Conservation (phyloP, 1,140 invertebrate genomes). For the Calephelis nemesis region DNA sequence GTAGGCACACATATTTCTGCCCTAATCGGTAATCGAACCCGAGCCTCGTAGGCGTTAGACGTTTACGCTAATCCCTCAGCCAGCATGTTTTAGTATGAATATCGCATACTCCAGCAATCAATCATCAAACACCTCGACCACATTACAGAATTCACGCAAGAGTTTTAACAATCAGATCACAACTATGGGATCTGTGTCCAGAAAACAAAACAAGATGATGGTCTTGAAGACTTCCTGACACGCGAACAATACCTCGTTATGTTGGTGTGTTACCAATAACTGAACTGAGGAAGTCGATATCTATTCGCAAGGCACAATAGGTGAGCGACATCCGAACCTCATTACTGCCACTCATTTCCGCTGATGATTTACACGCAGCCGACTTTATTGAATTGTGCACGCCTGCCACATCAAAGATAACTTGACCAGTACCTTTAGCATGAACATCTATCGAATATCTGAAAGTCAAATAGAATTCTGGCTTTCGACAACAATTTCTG, state of each 20-base stretch:
- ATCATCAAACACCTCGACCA: too few relatives aligned
- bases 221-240: constrained; percentile 48
- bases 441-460: neutral
- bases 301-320: constrained; percentile 77
- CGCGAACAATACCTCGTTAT: constrained; percentile 73
- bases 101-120: too few relatives aligned
- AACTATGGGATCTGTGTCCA: constrained; percentile 42
- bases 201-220: constrained; percentile 59
- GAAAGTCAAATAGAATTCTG: too few relatives aligned
- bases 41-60: too few relatives aligned
- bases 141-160: neutral
- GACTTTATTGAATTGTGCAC: constrained; percentile 43
- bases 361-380: constrained; percentile 64
- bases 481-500: too few relatives aligned
- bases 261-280: constrained; percentile 59
- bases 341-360: constrained; percentile 73
- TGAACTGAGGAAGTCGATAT: constrained; percentile 75
- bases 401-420: constrained; percentile 22
- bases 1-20: too few relatives aligned
- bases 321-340: constrained; percentile 77
- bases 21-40: too few relatives aligned
- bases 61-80: too few relatives aligned
- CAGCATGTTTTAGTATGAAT: too few relatives aligned
- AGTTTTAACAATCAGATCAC: constrained; percentile 51
- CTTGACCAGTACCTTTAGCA: neutral